Percentiles rank a stretch among this genome's conserved stretches.
Conservation (phyloP, 2,113 vertebrate genomes). For the cat (Felis catus) region DNA sequence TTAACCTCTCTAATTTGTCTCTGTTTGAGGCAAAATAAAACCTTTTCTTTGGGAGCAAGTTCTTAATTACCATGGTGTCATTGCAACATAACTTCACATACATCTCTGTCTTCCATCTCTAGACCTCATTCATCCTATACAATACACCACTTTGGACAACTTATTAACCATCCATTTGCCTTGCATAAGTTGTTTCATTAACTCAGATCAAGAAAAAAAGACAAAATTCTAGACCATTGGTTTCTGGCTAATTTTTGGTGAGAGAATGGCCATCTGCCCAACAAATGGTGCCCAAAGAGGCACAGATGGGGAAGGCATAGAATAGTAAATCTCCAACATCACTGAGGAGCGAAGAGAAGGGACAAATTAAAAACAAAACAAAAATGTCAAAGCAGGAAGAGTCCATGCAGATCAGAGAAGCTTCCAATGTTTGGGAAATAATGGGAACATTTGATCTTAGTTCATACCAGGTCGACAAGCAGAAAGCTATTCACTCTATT, state of each 20-base stretch:
- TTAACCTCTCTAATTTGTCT: conserved; percentile 11
- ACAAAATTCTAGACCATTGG: neutral
- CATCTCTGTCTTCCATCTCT: neutral
- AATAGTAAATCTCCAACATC: neutral
- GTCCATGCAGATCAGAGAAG: neutral
- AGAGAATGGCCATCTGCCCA: neutral
- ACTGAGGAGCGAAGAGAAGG: neutral
- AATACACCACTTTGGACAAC: neutral
- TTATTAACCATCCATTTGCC: neutral
- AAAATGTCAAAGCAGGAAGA: neutral
- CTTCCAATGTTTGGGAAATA: neutral
- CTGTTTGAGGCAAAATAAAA: conserved; percentile 13
- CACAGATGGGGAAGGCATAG: neutral
- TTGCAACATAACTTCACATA: neutral
- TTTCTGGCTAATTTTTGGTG: neutral
- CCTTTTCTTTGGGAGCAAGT: neutral
- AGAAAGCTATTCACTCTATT: neutral
- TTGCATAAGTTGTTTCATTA: neutral
- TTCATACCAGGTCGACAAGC: neutral
- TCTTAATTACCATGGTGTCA: neutral
- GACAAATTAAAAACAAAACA: neutral
- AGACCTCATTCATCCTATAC: neutral
- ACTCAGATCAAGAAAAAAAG: neutral
- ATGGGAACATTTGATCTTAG: neutral
- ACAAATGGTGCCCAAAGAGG: neutral